Evolutionary conservation across 2,888 invertebrate genomes (phyloP), one percentile per base, ranked within the genome.

Genomic region (Latrodectus hesperus): DNA sequence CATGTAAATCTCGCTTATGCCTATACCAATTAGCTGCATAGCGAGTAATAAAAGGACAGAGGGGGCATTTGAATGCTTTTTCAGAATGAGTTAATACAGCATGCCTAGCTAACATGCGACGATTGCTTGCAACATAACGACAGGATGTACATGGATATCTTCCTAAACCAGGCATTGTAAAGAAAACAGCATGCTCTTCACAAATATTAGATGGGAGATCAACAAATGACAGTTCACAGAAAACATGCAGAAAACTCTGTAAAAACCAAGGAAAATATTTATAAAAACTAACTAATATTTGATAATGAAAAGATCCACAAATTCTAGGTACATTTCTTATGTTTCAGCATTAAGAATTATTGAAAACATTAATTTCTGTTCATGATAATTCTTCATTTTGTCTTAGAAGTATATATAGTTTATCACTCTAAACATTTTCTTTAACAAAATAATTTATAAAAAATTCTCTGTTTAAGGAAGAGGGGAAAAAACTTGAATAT

Each of bases 1-100:
- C 90, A 72, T 90, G 90, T n/a, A 90, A 81, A 80, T 89, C 89
- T 64, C 90, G 86, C 51, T 89, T 88, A 75, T 90, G 90, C 70
- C 90, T 51, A 60, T 90, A 86, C 82, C 90, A 88, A 60, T 90
- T 90, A 26, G 90, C 90, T 52, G 90, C 89, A 79, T 90, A 90
- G 11, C 89, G 81, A 65, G 90, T 90, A 52, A 90, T 89, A 88
- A 90, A 90, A 26, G 90, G 89, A 82, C 90, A 90, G 9, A 89
- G 81, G 55, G 90, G 89, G 86, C 90, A 90, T 78, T 87, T 90
- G 84, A 90, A 88, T 53, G 86, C 89, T 76, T 89, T 89, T n/a
- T 86, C 87, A 17, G 85, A 87, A 75, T 90, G 90, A 11, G 82
- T 88, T 49, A 84, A 64, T n/a, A 87, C 86, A 65, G 68, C 81